Base-by-base conservation (phyloP, 2,888 invertebrate genomes). In the Cinara cedri region DNA sequence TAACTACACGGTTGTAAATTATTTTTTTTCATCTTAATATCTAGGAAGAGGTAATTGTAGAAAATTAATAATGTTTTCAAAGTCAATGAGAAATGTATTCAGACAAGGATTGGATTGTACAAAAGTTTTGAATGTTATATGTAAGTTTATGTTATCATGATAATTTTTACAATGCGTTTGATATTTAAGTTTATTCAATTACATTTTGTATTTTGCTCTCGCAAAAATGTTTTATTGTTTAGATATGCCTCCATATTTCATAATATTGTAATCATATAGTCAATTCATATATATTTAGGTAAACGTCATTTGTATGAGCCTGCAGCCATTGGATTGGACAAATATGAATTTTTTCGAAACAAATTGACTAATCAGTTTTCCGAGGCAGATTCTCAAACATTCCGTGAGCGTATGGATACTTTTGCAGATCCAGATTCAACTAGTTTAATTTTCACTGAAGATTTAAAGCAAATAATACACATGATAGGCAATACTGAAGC, bases 371-470 rank as follows among this genome's bases (percentile, higher is more conserved):
- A 87, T 21, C 92, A 92, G 84, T 91, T 93, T 85, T 83, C 68
- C 60, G 68, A 78, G 8, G 1, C 66, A 34, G 76, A 78, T 19
- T 68, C 49, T 49, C 49, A 85, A 1, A 89, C 90, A 82, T 94
- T 94, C 85, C 88, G 88, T 81, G 83, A 85, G 0, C 92, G 93
- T 86, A 93, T 95, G 93, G 85, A 84, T 14, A 89, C 90, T 74
- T 91, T 90, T 85, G 86, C 89, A 0, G 83, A 86, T 3, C 87
- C 89, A 19, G 86, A 88, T 0, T 85, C 87, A 0, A 88, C 88
- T 82, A 89, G 88, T 83, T 90, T 93, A 89, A 89, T 95, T 82
- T 95, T 94, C 84, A 93, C 94, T 9, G 94, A 94, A 86, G 95
- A 95, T 86, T 86, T 95, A 14, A 94, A 94, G 85, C 92, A 92